Base-by-base conservation (phyloP, 2,797 vertebrate genomes). In the Peromyscus melanophrys region DNA sequence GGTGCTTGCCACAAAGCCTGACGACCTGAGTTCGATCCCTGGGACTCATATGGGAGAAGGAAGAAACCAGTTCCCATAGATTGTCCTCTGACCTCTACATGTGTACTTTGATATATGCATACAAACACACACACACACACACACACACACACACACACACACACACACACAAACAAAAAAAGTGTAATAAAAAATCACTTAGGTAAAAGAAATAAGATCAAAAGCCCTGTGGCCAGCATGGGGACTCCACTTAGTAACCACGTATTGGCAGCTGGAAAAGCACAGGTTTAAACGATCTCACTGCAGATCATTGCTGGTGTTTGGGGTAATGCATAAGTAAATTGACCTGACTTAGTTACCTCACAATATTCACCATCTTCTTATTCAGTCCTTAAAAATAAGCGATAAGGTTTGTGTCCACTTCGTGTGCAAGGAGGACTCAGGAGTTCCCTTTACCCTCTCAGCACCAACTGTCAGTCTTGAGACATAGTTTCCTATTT, bases 401-500 rank as follows among this genome's bases (percentile, higher is more conserved):
- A 67, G 61, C 0, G 0, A 25, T n/a, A 67, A 67, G 43, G 43
- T 29, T 34, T 67, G 43, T 17, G 1, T 31, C 55, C 14, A 0
- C 9, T 59, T 4, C 23, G 5, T 3, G 3, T 57, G 12, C 63
- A 34, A 67, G 46, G 52, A 49, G 16, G 43, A 5, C 37, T 0
- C 5, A 14, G 14, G 63, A 59, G 0, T 65, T 27, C 61, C 1
- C 1, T 9, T 1, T 6, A 9, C 43, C 76, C n/a, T 31, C 6
- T 25, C 2, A 0, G 7, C 23, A 11, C 23, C 13, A 4, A 23
- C 19, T 14, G 1, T 8, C 31, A 65, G 34, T 63, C 14, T 6
- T 7, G 23, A 91, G 63, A 59, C 31, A n/a, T 11, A 23, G 7
- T 43, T 37, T 40, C 37, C 34, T 1, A 19, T 43, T 73, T 37